Conservation (phyloP, 2,113 vertebrate species). For the Python bivittatus region DNA sequence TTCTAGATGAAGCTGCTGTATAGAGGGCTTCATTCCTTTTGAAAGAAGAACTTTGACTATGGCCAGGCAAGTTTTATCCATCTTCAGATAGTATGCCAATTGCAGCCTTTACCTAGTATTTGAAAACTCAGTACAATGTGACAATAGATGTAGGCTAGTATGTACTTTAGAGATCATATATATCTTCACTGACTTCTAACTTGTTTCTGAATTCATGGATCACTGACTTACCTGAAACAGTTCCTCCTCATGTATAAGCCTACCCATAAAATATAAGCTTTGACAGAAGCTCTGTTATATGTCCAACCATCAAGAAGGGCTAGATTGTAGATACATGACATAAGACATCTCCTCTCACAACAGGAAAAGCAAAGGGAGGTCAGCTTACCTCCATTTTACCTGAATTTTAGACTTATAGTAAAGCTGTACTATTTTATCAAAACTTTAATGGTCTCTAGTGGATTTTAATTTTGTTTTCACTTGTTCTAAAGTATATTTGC, state of each 20-base stretch:
- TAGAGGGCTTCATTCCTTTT: background rate
- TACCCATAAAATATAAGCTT: background rate
- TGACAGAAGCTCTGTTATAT: background rate
- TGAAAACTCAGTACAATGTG: background rate
- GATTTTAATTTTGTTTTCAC: background rate
- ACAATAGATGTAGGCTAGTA: background rate
- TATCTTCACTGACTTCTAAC: background rate
- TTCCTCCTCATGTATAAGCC: background rate
- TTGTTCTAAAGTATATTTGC: background rate
- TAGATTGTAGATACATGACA: background rate
- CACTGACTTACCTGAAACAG: background rate
- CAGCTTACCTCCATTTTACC: background rate
- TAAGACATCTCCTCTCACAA: background rate
- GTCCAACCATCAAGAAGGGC: background rate
- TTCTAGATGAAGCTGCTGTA: background rate
- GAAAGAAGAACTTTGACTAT: background rate
- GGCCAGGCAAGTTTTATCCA: no score
- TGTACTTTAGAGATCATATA: background rate
- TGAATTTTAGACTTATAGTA: background rate
- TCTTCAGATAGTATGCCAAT: background rate
- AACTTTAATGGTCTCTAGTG: background rate
- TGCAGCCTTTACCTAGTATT: background rate
- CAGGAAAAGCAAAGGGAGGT: background rate
- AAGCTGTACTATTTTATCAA: background rate
- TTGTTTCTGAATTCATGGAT: background rate